Base-by-base conservation (phyloP, 2,113 vertebrate species). In the Sphyrna mokarran region DNA sequence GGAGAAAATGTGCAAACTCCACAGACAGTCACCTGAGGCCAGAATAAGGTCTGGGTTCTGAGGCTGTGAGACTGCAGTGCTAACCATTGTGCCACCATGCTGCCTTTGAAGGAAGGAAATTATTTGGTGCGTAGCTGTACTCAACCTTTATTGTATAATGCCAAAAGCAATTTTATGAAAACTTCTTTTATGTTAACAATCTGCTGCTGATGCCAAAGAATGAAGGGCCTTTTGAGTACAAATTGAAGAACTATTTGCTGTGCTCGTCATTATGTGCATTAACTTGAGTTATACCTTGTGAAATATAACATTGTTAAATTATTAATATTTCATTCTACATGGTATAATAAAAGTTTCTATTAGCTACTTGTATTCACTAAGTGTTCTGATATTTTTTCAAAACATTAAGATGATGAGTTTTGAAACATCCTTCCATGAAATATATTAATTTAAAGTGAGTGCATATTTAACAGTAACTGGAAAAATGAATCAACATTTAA, bases 221-320 rank as follows among this genome's bases (percentile, higher is more conserved):
- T 94, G 90, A 70, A 43, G 18, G n/a, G 33, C 22, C 3, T 94
- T 22, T 23, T 94, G 54, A 69, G 26, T 94, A 18, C 66, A 48
- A 23, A 23, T 26, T 40, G 68, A 48, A 72, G 69, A 43, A 29
- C 40, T 18, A 29, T 69, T 94, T 43, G 66, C 37, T 69, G 2
- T 23, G 66, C 61, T 11, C 40, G 9, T 69, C 37, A 68, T 70
- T 43, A 43, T 23, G 20, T 70, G 33, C 63, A 43, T 40, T 76
- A 43, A 95, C 94, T 95, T 95, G 33, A 94, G 43, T 66, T 94
- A 20, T 69, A 40, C 68, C 94, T 54, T 23, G 94, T 72, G 43
- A 95, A 70, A 22, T 72, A 20, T 72, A 76, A 95, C 72, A 76
- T 18, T 95, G 11, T 76, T 95, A 54, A 26, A 76, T 94, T 69